phyloP scores from a whole-genome alignment of 2,113 vertebrate species.

The Gopherus evgoodei region DNA sequence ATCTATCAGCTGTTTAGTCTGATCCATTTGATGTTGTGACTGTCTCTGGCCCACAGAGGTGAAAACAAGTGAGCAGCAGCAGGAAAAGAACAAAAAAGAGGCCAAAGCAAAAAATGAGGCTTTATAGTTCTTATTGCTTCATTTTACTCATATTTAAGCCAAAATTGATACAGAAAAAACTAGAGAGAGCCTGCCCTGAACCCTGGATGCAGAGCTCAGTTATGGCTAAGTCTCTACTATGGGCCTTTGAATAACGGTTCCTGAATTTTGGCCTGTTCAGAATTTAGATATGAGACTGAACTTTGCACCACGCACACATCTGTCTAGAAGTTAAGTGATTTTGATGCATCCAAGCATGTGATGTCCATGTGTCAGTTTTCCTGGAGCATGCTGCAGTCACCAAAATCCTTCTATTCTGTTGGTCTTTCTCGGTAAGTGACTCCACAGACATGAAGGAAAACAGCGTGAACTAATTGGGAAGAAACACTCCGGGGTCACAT shows the following conservation, averaged over 20 bases:
- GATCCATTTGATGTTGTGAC: background rate
- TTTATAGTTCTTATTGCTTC: background rate
- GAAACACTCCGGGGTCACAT: background rate
- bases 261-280: background rate
- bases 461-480: background rate
- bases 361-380: background rate
- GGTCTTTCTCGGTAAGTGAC: background rate
- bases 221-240: background rate
- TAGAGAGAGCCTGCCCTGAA: background rate
- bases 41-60: background rate
- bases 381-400: background rate
- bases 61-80: background rate
- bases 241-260: background rate
- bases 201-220: background rate
- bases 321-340: background rate
- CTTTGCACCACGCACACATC: background rate
- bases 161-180: background rate
- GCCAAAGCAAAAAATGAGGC: too few species aligned
- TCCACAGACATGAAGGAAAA: background rate
- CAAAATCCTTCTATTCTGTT: background rate
- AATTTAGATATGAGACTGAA: background rate
- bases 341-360: background rate
- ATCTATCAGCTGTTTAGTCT: background rate
- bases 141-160: background rate
- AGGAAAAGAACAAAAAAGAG: background rate